Evolutionary conservation across 2,113 vertebrate genomes (phyloP), one percentile per base, ranked within the genome.

Genomic region (Canis aureus): DNA sequence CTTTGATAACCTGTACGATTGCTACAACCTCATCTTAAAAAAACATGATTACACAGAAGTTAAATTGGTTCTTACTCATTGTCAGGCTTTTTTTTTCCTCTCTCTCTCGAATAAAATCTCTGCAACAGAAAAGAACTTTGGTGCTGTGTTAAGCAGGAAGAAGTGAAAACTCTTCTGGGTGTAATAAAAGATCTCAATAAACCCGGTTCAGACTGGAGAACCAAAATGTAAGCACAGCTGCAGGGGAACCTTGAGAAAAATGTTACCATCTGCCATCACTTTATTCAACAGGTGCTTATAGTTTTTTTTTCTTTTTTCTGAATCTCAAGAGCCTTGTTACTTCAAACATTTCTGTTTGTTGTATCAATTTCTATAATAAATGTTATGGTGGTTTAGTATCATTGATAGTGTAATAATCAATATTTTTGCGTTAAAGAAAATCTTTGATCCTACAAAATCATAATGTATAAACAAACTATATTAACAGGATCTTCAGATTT

Each of bases 171-270:
- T 97, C 97, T 98, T 94, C 91, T 22, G 97, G 83, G 97, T 97
- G 76, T 97, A 96, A 96, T 97, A 97, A 97, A 94, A 97, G 84
- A 96, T 93, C 38, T 53, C 94, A 97, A 96, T 66, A 97, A 9
- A 25, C 66, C 38, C 80, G 11, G 78, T 95, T 97, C 95, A 38
- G 95, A 97, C 93, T 62, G 0, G 80, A 67, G 97, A 55, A 25
- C 11, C 22, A 95, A 96, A 98, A 97, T 91, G 57, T 73, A 95
- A 98, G 98, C 98, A 98, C 98, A 99, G 98, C 98, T 99, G 99
- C 96, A 78, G 23, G 69, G 76, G 88, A 97, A 97, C 84, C 84
- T 97, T 97, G 91, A 97, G 91, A 43, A 27, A 96, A 98, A 95
- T 66, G 79, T 82, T 90, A 53, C 95, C 98, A 98, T 98, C 98